A percentile compares a stretch with the other conserved stretches of the same genome.
Evolutionary conservation across 2,113 vertebrate genomes (phyloP).

Genomic region (Marmota monax): DNA sequence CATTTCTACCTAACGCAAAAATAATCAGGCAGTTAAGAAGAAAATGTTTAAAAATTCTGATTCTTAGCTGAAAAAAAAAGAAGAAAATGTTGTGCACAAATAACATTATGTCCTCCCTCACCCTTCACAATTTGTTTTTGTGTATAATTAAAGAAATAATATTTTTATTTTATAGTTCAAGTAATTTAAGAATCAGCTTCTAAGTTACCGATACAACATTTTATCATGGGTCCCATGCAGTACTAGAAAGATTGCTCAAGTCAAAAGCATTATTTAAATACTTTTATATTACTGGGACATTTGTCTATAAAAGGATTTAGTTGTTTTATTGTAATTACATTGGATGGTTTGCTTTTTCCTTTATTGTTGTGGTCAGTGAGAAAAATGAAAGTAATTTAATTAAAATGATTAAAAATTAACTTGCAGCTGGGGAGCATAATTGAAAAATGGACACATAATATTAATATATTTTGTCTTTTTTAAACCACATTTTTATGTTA

Average conservation of each 20-base stretch:
- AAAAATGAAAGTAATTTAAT: constrained; percentile 78
- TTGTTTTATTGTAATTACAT: constrained; percentile 51
- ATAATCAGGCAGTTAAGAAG: constrained; percentile 3
- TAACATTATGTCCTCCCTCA: not conserved
- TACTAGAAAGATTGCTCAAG: constrained; percentile 1
- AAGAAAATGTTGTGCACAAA: not conserved
- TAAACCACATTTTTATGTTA: constrained; percentile 57
- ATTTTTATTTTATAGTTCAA: not conserved
- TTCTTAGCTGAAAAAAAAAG: not conserved
- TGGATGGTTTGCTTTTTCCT: constrained; percentile 61
- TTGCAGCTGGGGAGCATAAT: constrained; percentile 59
- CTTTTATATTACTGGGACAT: constrained; percentile 8
- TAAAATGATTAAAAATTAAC: constrained; percentile 75
- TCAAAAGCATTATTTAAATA: not conserved
- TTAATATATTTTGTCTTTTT: constrained; percentile 78
- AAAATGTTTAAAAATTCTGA: not conserved
- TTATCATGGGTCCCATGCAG: accelerated
- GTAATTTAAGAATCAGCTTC: not conserved
- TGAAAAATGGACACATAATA: constrained; percentile 61
- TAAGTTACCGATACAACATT: not conserved
- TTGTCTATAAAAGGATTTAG: constrained; percentile 64
- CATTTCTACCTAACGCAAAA: constrained; percentile 25
- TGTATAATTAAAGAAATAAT: not conserved
- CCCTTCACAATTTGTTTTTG: constrained; percentile 8
- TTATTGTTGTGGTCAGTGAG: constrained; percentile 48